A percentile compares a stretch with the other conserved stretches of the same genome.
These are phyloP conservation scores for Drosophila flavopinicola DNA, from an alignment of 2,888 invertebrate species.

Conservation along the genomic window DNA sequence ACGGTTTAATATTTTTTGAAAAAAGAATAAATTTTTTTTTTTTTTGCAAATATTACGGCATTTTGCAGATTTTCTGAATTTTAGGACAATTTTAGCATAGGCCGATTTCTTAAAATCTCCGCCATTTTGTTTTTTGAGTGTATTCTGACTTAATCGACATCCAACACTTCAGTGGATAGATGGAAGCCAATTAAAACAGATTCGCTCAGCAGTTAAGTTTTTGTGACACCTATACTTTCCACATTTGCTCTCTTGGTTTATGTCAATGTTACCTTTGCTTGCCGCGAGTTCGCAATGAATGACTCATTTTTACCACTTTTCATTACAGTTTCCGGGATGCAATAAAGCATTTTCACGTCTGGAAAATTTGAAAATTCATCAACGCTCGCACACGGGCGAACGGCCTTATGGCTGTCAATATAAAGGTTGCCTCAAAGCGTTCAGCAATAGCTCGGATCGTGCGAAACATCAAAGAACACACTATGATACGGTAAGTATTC, in stretches of 20 bases:
- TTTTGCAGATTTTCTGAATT: too few relatives aligned
- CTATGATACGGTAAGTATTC: slow-evolving; percentile 94
- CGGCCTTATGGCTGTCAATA: slow-evolving; percentile 98
- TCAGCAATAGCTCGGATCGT: slow-evolving; percentile 98
- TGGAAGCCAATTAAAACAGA: slow-evolving; percentile 25
- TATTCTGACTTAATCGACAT: too few relatives aligned
- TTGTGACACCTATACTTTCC: slow-evolving; percentile 7
- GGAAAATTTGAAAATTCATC: slow-evolving; percentile 99
- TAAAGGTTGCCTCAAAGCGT: slow-evolving; percentile 96
- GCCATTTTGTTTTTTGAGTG: too few relatives aligned
- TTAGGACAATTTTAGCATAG: too few relatives aligned
- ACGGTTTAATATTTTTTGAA: too few relatives aligned
- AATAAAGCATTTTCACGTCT: slow-evolving; percentile 97
- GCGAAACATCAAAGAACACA: slow-evolving; percentile 99
- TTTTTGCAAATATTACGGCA: too few relatives aligned
- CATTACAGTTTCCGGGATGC: slow-evolving; percentile 94
- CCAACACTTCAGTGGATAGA: background rate
- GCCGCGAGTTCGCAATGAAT: slow-evolving; percentile 53
- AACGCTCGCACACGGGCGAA: slow-evolving; percentile 97
- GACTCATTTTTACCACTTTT: slow-evolving; percentile 54
- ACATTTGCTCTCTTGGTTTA: slow-evolving; percentile 29
- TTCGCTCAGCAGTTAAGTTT: slow-evolving; percentile 3
- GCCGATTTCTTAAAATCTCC: too few relatives aligned
- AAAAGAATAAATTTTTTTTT: too few relatives aligned
- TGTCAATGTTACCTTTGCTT: slow-evolving; percentile 25